phyloP scores from a whole-genome alignment of 1,140 invertebrate genomes.

The Camponotus pennsylvanicus region DNA sequence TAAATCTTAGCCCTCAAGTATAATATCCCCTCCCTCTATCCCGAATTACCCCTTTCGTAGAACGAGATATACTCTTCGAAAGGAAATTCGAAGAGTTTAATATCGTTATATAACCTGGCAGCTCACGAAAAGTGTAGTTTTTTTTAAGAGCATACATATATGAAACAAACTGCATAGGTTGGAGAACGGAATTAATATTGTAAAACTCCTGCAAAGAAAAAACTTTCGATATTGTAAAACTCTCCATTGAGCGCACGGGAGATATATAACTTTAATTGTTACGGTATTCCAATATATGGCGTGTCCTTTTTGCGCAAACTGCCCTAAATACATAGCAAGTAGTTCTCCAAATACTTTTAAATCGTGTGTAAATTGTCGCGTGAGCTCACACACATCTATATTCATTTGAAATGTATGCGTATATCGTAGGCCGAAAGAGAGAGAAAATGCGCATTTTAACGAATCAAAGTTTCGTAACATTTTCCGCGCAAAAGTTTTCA shows the following conservation, averaged over 20 bases:
- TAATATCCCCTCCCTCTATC: conserved; percentile 46
- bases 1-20: conserved; percentile 64
- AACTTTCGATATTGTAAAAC: neutral
- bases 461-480: conserved; percentile 35
- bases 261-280: neutral
- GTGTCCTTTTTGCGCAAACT: neutral
- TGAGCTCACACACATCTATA: neutral
- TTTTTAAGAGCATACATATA: conserved; percentile 16
- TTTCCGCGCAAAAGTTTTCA: conserved; percentile 11
- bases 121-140: neutral
- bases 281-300: neutral
- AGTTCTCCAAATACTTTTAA: neutral
- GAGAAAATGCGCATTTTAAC: conserved; percentile 40
- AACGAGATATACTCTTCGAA: conserved; percentile 67
- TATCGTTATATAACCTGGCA: conserved; percentile 54
- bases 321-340: neutral
- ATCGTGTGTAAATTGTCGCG: neutral
- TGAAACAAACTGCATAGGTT: conserved; percentile 38
- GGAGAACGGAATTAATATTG: conserved; percentile 6
- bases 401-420: conserved; percentile 4
- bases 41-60: conserved; percentile 16
- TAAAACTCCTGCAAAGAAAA: neutral
- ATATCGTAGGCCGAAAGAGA: neutral
- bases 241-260: neutral
- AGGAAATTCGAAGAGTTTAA: conserved; percentile 27